Percentiles rank a stretch among this genome's conserved stretches.
phyloP scores from a whole-genome alignment of 2,113 vertebrate species.

The Lagopus muta region DNA sequence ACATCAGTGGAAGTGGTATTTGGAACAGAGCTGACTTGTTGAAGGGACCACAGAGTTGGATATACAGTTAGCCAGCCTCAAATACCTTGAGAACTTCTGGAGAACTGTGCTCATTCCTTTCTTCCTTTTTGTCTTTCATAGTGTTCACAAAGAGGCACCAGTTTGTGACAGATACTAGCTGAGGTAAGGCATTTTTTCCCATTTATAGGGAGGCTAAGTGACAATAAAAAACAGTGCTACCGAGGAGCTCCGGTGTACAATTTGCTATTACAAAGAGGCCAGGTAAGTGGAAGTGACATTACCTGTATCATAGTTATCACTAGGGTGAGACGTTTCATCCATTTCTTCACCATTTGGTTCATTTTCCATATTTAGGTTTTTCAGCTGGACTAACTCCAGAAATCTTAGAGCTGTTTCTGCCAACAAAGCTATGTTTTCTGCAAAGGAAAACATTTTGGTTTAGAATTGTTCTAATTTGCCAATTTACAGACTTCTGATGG shows the following conservation, averaged over 20 bases:
- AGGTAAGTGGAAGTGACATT: neutral
- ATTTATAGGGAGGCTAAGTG: neutral
- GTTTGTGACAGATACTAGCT: neutral
- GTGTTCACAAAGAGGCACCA: neutral
- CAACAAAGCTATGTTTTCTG: slow-evolving; percentile 96
- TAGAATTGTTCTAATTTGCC: neutral
- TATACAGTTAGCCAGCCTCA: neutral
- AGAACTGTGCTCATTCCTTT: neutral
- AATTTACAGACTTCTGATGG: neutral
- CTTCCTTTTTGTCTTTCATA: neutral
- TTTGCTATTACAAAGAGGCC: neutral
- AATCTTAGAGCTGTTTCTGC: slow-evolving; percentile 97
- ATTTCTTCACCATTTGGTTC: slow-evolving; percentile 90
- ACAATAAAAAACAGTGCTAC: neutral
- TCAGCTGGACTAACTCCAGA: slow-evolving; percentile 95
- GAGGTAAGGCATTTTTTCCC: neutral
- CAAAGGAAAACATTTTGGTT: slow-evolving; percentile 9
- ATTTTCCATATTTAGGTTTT: slow-evolving; percentile 92
- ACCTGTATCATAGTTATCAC: slow-evolving; percentile 97
- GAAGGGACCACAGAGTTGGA: neutral
- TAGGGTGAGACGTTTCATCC: slow-evolving; percentile 89
- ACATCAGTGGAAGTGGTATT: neutral
- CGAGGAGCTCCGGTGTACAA: neutral
- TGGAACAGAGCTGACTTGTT: slow-evolving; percentile 29
- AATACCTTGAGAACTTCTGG: neutral